Base-by-base conservation (phyloP, 2,888 invertebrate species). In the Caenorhabditis sp. region DNA sequence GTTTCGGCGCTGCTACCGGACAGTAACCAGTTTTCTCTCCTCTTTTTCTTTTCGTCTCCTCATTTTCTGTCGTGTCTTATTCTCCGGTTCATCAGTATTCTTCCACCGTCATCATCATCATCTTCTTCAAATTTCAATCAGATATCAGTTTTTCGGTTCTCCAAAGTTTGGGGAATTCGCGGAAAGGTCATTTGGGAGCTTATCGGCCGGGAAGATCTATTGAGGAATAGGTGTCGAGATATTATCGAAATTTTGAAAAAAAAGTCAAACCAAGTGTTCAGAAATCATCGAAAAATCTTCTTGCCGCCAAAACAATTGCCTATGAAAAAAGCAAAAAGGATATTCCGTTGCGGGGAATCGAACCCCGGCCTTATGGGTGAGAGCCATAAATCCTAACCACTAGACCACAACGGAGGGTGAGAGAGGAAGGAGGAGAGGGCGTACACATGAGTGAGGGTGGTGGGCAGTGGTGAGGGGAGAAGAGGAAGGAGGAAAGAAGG, bases 341-440 rank as follows among this genome's bases (percentile, higher is more conserved):
- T 82, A 47, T 87, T 87, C 85, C 85, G 87, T 85, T 87, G 87
- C 87, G 84, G 87, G 87, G 87, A 87, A 87, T 87, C 85, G 87
- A 87, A 87, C 87, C 85, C 87, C 84, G 87, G 87, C 87, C 85
- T 85, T 87, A 84, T 84, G 87, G 87, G 87, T 87, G 87, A 87
- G 85, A 87, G 87, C 87, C 87, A 84, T 84, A 87, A 87, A 87
- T 86, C 87, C 87, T 87, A 85, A 87, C 87, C 87, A 87, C 87
- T 87, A 87, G 87, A 87, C 85, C 87, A 87, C 87, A 87, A 86
- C 86, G 85, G 85, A 86, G 69, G 22, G 7, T 22, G 51, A n/a
- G 0, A 22, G 12, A 3, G 19, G 8, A 24, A 10, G 22, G 2
- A 2, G 22, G 0, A 8, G 51, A 51, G 22, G 22, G 51, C 6